Conservation (phyloP, 2,888 invertebrate genomes). For the Baccha elongata region DNA sequence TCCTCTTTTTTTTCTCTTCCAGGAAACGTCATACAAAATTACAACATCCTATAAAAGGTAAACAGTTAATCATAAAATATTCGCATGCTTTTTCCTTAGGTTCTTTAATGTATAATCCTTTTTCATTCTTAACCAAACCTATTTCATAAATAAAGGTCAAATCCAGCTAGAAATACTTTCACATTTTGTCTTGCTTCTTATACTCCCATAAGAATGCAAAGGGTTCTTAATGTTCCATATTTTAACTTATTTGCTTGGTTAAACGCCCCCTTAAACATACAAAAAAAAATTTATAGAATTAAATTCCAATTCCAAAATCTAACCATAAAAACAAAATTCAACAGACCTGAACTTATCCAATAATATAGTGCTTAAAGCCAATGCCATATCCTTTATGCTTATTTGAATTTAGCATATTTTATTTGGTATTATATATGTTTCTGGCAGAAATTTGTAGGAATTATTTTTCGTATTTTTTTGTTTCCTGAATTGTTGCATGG, state of each 20-base stretch:
- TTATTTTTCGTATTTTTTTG: not conserved
- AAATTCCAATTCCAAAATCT: slow-evolving; percentile 21
- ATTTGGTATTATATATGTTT: slow-evolving; percentile 63
- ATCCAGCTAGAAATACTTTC: no score
- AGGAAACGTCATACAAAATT: no score
- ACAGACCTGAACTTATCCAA: slow-evolving; percentile 69
- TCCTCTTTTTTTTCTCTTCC: no score
- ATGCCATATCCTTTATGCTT: slow-evolving; percentile 70
- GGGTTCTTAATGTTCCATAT: slow-evolving; percentile 31
- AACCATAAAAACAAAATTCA: slow-evolving; percentile 24
- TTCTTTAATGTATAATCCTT: no score
- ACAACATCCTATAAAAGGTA: no score
- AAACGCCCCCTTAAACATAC: not conserved
- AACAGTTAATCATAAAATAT: no score
- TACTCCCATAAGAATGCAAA: no score
- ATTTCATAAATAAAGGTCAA: no score
- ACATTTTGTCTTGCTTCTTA: no score
- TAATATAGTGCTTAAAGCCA: slow-evolving; percentile 73
- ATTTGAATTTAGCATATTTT: slow-evolving; percentile 72
- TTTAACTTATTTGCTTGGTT: not conserved
- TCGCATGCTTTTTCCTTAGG: no score
- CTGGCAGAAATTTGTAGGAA: slow-evolving; percentile 21
- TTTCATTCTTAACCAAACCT: no score
- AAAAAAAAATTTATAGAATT: not conserved
- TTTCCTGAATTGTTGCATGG: not conserved